phyloP scores from a whole-genome alignment of 2,113 vertebrate genomes.

The Scytalopus superciliaris region DNA sequence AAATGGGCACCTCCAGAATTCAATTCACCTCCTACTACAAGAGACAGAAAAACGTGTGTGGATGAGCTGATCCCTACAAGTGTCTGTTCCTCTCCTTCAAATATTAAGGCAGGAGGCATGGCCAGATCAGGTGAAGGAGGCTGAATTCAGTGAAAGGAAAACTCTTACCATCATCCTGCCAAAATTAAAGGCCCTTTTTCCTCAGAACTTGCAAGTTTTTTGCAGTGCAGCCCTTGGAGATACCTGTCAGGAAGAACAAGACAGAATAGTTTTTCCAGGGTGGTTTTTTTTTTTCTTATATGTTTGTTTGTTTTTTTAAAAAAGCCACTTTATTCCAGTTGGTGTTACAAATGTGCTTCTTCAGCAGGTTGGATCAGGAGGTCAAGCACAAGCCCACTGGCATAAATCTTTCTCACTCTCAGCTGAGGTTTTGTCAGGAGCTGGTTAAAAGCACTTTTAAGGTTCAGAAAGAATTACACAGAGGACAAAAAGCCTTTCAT shows the following conservation, averaged over 20 bases:
- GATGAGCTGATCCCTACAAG: not conserved
- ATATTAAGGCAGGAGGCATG: not conserved
- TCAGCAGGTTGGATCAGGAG: not conserved
- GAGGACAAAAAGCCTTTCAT: not conserved
- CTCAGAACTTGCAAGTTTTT: not conserved
- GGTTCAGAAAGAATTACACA: not conserved
- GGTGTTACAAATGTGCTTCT: not conserved
- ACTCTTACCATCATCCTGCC: not conserved
- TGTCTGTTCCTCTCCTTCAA: not conserved
- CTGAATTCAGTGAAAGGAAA: not conserved
- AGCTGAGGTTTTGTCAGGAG: not conserved
- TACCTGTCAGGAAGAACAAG: not conserved
- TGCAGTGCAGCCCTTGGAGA: not conserved
- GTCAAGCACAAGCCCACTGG: not conserved
- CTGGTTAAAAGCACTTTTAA: not conserved
- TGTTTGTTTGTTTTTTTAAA: not conserved
- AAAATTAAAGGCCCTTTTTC: not conserved
- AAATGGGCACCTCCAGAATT: not conserved
- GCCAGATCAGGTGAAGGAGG: not conserved
- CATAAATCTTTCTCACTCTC: not conserved
- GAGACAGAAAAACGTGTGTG: not conserved
- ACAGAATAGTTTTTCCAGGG: not conserved
- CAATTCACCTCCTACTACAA: not conserved
- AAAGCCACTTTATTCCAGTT: not conserved
- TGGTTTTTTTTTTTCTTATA: not conserved